phyloP scores from a whole-genome alignment of 2,797 vertebrate genomes.

The Synanceia verrucosa region DNA sequence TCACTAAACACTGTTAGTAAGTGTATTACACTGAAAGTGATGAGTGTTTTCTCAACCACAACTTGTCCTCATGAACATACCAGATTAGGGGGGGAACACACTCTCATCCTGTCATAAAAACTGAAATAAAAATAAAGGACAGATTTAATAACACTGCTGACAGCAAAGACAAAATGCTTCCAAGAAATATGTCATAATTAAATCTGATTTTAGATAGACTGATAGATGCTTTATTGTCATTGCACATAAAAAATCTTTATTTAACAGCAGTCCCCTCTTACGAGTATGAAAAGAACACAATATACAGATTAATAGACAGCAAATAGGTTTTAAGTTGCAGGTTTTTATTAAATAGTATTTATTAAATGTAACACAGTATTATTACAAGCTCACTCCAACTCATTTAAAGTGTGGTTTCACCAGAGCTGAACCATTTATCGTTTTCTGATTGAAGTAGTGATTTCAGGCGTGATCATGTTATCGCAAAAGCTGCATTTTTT shows the following conservation, averaged over 20 bases:
- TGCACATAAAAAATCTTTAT: no score
- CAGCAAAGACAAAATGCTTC: neutral
- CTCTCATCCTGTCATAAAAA: constrained; percentile 1
- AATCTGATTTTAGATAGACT: neutral
- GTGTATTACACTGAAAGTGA: neutral
- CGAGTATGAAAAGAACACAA: no score
- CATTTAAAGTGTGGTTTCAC: neutral
- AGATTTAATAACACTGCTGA: neutral
- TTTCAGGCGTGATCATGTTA: no score
- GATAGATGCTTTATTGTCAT: no score
- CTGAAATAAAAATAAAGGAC: neutral
- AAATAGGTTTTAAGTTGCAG: no score
- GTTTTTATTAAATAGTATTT: no score
- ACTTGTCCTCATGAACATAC: neutral
- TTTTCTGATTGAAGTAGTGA: no score
- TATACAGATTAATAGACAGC: no score
- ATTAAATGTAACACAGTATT: neutral
- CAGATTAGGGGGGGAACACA: neutral
- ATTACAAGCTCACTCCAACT: neutral
- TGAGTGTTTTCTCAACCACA: neutral
- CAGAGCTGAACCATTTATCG: no score
- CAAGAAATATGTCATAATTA: neutral
- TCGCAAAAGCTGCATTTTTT: no score
- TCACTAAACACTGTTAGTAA: neutral
- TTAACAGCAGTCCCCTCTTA: no score